Conservation (phyloP, 2,888 invertebrate species). For the Ichneumoninae sp. region DNA sequence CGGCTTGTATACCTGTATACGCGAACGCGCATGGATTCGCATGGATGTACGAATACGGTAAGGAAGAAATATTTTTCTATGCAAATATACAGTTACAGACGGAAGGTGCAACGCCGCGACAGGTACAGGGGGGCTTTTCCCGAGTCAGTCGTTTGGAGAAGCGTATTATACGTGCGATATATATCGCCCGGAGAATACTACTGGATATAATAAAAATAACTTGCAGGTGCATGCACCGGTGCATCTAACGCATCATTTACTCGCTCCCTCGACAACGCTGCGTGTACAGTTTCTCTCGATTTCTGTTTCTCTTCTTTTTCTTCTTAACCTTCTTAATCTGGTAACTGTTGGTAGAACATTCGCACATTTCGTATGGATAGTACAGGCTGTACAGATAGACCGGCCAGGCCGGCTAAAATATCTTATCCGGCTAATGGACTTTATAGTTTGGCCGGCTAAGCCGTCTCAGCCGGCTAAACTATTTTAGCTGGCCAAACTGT, state of each 20-base stretch:
- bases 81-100: not conserved
- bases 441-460: too few species aligned
- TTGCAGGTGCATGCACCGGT: slow-evolving; percentile 25
- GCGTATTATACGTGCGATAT: not conserved
- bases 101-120: slow-evolving; percentile 14
- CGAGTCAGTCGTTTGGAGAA: not conserved
- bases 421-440: too few species aligned
- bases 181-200: not conserved
- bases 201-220: slow-evolving; percentile 24
- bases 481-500: too few species aligned
- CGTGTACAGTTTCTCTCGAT: slow-evolving; percentile 10
- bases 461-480: too few species aligned
- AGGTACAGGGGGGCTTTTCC: not conserved
- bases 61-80: not conserved
- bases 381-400: too few species aligned
- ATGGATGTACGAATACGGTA: not conserved
- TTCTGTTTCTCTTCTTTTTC: not conserved
- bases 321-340: not conserved
- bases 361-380: too few species aligned
- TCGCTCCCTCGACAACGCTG: slow-evolving; percentile 41
- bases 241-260: slow-evolving; percentile 31
- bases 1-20: not conserved
- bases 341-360: not conserved
- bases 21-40: not conserved
- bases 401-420: too few species aligned